Evolutionary conservation across 2,797 vertebrate genomes (phyloP), one percentile per base, ranked within the genome.

Genomic region (Uromys caudimaculatus): DNA sequence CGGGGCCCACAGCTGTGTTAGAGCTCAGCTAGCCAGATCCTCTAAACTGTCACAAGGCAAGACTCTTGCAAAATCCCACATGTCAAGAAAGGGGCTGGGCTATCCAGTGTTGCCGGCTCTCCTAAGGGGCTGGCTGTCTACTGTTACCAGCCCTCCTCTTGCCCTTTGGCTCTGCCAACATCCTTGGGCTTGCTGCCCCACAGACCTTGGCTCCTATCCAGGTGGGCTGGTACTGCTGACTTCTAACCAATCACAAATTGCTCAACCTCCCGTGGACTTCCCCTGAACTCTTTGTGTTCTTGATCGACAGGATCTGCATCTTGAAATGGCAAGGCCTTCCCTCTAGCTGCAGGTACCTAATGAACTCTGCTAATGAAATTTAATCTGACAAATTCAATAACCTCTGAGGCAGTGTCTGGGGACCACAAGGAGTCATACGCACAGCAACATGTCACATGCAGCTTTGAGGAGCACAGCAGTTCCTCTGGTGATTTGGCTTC

Each of bases 21-120:
- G 16, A 52, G 41, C 47, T 79, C 1, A 8, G 3, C 23, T 52
- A 75, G 81, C 35, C 64, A 69, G 67, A 71, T 69, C 64, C 77
- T 62, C 58, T 44, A 44, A 44, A 44, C 81, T 21, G 38, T 56
- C 0, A 1, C 56, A 41, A 60, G 85, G 41, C 23, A 38, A 64
- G 54, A 83, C 78, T 76, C 14, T 60, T 92, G 92, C 73, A 95
- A 82, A 92, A 71, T n/a, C 83, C 79, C 47, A 67, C 71, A 81
- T 78, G 38, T 44, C 82, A 90, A 47, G 47, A 50, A 96, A 87
- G 60, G 38, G 47, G 41, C 67, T 47, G 1, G 24, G 35, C 24
- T 89, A 35, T 73, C 77, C 64, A 27, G 14, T 21, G 4, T 64
- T 21, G 35, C 86, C 41, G 77, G 44, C 27, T 7, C 6, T 82